These are phyloP conservation scores for Punctoribates punctum DNA, from an alignment of 2,888 invertebrate genomes.

Conservation along the genomic window DNA sequence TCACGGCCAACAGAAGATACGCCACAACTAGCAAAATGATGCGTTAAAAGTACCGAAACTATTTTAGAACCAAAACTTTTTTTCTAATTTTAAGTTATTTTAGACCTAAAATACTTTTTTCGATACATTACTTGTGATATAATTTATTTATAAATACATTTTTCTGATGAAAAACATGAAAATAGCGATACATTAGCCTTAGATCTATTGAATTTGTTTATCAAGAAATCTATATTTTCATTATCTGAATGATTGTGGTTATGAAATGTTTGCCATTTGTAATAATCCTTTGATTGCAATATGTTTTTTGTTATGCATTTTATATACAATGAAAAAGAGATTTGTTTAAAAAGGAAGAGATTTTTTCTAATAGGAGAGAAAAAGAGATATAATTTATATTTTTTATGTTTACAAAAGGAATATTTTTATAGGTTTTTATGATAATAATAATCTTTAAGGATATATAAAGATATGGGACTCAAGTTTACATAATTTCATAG, in stretches of 20 bases:
- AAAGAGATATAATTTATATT: no score
- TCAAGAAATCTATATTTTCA: no score
- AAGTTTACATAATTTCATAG: no score
- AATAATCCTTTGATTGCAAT: neutral
- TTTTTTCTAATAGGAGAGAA: no score
- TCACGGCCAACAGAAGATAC: conserved; percentile 58
- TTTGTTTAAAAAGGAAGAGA: no score
- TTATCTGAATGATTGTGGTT: no score
- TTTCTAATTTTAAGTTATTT: neutral
- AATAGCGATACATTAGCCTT: no score
- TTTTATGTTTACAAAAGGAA: no score
- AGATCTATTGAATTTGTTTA: no score
- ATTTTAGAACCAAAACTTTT: conserved; percentile 6
- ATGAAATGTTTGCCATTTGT: conserved; percentile 16
- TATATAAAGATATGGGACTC: no score
- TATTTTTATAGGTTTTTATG: no score
- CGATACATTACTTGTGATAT: conserved; percentile 15
- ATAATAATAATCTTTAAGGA: no score
- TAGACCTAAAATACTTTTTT: conserved; percentile 9
- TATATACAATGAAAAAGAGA: neutral
- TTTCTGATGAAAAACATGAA: neutral
- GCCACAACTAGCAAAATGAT: conserved; percentile 27
- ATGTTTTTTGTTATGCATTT: neutral
- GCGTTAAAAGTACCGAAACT: conserved; percentile 1
- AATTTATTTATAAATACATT: conserved; percentile 6